Base-by-base conservation (phyloP, 2,113 vertebrate species). In the Gavia stellata region DNA sequence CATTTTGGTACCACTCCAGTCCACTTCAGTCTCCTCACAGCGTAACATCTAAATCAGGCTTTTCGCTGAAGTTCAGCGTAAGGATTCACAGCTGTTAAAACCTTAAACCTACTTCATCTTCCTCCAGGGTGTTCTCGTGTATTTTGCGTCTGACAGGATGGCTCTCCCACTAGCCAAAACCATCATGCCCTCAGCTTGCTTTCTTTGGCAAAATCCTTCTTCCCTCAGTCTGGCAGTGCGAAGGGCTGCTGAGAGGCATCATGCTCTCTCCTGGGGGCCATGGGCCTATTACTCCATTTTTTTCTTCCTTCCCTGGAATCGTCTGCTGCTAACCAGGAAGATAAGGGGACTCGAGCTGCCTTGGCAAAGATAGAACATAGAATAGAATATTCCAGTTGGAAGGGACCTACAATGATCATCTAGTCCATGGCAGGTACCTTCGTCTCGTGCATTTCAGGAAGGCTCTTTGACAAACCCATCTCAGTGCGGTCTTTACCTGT, bases 401-500 rank as follows among this genome's bases (percentile, higher is more conserved):
- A 63, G 33, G 26, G 53, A 45, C 36, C 28, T n/a, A 24, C 20
- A 33, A 0, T 19, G 33, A 29, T 55, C 33, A 17, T 17, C 29
- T 77, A 21, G 34, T 36, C 31, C 18, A 0, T 13, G 44, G 71
- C 67, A 67, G 55, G 31, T 38, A 33, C 61, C 42, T 80, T 55
- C 2, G 1, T 45, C 49, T 88, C 7, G 1, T 3, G 47, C 9
- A 3, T 82, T 88, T 88, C 28, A 29, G 79, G 47, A 75, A 40
- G 20, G 40, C 55, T 81, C 19, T 75, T 85, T 17, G 47, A 52
- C 47, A 86, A 68, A 44, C 44, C 40, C 9, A 6, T 56, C 38
- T 82, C 20, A 10, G 12, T 18, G 8, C 3, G 0, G 0, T 49
- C 42, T 83, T 71, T 33, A 20, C 36, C 14, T 68, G 29, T 72